Percentiles rank a stretch among this genome's conserved stretches.
These are phyloP conservation scores for Noctua comes DNA, from an alignment of 2,888 invertebrate genomes.

Conservation along the genomic window DNA sequence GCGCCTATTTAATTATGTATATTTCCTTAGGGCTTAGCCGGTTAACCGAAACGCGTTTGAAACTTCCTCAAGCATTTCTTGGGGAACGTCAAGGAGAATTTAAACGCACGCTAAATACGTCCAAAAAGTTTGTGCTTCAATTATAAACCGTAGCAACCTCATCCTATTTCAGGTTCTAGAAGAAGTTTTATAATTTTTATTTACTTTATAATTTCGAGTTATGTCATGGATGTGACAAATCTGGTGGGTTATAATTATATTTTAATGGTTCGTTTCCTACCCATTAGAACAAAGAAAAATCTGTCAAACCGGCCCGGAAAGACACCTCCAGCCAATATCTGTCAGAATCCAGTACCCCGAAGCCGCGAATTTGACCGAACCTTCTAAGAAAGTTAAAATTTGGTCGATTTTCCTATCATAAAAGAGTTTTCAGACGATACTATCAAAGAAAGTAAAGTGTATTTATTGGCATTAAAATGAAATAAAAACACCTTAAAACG, in stretches of 20 bases:
- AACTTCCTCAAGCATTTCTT: conserved; percentile 32
- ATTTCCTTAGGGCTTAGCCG: conserved; percentile 5
- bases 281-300: too few species aligned
- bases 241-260: too few species aligned
- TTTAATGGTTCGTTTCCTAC: too few species aligned
- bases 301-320: background rate
- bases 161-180: background rate
- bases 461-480: background rate
- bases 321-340: background rate
- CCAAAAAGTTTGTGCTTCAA: conserved; percentile 1
- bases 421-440: background rate
- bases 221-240: too few species aligned
- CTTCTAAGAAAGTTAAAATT: background rate
- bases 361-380: background rate
- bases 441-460: background rate
- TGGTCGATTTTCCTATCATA: background rate
- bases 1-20: conserved; percentile 38
- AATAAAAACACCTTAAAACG: background rate
- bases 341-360: background rate
- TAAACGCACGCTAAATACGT: background rate
- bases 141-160: background rate
- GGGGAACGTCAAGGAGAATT: conserved; percentile 1
- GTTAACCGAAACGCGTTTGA: conserved; percentile 18
- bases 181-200: background rate
- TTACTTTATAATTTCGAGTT: too few species aligned